phyloP scores from a whole-genome alignment of 1,140 invertebrate genomes.

The Teleogryllus occipitalis region DNA sequence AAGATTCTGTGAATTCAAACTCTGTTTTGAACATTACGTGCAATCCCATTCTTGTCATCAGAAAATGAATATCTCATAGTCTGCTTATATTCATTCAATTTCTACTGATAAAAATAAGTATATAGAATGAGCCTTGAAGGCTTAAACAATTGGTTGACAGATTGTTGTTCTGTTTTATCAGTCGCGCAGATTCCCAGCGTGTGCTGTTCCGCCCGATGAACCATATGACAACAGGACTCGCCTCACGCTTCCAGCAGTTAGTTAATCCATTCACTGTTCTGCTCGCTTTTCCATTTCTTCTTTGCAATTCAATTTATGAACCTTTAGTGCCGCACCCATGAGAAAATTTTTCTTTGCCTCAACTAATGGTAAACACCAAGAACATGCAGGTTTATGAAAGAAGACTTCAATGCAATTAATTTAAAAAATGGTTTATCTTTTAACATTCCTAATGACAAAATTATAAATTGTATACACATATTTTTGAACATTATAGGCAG shows the following conservation, averaged over 20 bases:
- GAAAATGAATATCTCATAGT: background rate
- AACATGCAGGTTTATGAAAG: too few relatives aligned
- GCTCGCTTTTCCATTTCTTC: background rate
- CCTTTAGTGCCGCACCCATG: too few relatives aligned
- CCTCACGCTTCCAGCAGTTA: constrained; percentile 47
- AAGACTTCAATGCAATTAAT: too few relatives aligned
- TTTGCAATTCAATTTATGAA: background rate
- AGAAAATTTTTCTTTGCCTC: too few relatives aligned
- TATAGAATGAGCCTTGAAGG: background rate
- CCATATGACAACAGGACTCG: constrained; percentile 49
- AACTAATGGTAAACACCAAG: too few relatives aligned
- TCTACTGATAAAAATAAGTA: background rate
- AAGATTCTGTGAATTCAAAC: too few relatives aligned
- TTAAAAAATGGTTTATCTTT: too few relatives aligned
- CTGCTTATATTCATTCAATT: background rate
- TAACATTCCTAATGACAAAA: too few relatives aligned
- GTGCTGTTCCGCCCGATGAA: constrained; percentile 62
- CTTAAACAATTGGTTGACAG: background rate
- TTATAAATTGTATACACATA: too few relatives aligned
- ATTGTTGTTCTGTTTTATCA: constrained; percentile 36
- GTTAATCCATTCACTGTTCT: background rate
- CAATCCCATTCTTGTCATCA: too few relatives aligned
- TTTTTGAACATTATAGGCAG: too few relatives aligned
- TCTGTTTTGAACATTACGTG: too few relatives aligned
- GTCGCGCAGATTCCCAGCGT: constrained; percentile 58